Evolutionary conservation across 2,888 invertebrate genomes (phyloP).

Genomic region (Altica lythri): DNA sequence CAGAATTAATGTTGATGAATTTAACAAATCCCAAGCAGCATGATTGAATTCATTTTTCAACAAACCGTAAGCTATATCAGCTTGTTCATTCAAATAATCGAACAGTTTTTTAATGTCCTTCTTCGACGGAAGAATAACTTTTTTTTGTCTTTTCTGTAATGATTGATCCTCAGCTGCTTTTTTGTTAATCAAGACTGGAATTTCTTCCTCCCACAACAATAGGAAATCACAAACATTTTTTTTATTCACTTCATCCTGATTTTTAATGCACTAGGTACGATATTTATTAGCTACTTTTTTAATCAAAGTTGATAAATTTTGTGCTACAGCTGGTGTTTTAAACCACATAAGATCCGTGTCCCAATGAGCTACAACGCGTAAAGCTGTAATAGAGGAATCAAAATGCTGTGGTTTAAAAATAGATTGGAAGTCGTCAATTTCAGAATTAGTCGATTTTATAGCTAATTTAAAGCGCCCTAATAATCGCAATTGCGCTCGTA

Average conservation of each 20-base stretch:
- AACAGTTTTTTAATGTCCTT: background rate
- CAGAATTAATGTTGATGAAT: constrained; percentile 23
- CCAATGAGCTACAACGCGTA: background rate
- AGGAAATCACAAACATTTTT: constrained; percentile 14
- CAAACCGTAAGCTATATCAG: background rate
- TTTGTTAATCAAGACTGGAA: constrained; percentile 7
- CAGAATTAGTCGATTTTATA: no score
- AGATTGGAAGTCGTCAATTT: no score
- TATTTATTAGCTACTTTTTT: constrained; percentile 6
- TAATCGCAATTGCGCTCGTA: constrained; percentile 8
- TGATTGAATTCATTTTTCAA: constrained; percentile 3
- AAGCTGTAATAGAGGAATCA: constrained; percentile 2
- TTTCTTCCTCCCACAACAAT: constrained; percentile 8
- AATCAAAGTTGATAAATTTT: background rate
- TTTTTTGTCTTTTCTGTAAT: constrained; percentile 9
- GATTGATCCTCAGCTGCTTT: constrained; percentile 19
- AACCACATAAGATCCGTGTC: constrained; percentile 5
- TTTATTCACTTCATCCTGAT: constrained; percentile 6
- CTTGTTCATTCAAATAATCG: constrained; percentile 7
- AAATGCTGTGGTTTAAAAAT: constrained; percentile 4
- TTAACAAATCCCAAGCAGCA: constrained; percentile 23
- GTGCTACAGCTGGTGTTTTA: constrained; percentile 7
- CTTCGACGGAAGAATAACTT: background rate
- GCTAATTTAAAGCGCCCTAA: no score
- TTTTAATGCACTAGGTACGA: constrained; percentile 14